These are phyloP conservation scores for Trematocara unimaculatum DNA, from an alignment of 2,113 vertebrate genomes.

Conservation along the genomic window DNA sequence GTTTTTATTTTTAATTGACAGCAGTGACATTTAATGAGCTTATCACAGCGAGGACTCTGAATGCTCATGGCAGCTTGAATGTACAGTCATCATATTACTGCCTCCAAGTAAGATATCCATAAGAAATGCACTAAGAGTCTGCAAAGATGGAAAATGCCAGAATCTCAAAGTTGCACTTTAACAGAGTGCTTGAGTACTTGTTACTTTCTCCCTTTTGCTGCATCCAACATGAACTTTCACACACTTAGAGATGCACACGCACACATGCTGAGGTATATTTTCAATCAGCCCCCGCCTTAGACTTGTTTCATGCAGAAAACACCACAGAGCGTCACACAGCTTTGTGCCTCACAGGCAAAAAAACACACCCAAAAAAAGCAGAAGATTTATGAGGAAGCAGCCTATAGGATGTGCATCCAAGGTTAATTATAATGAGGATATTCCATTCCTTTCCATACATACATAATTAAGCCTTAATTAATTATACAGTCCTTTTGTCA, in stretches of 20 bases:
- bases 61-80: background rate
- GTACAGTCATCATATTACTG: background rate
- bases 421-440: slow-evolving; percentile 43
- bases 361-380: background rate
- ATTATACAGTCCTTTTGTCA: slow-evolving; percentile 39
- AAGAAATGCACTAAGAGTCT: background rate
- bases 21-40: background rate
- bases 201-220: background rate
- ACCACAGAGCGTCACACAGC: background rate
- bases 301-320: background rate
- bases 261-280: background rate
- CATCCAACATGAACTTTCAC: background rate
- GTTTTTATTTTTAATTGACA: background rate
- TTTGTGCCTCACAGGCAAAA: slow-evolving; percentile 7
- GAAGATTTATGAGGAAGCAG: background rate
- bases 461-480: slow-evolving; percentile 39
- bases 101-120: background rate
- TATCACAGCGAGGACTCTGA: background rate
- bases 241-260: background rate
- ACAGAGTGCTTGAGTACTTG: background rate
- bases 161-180: background rate
- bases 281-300: background rate
- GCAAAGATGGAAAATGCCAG: background rate
- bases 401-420: slow-evolving; percentile 7
- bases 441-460: background rate